Evolutionary conservation across 53 echinoderm and acorn worm species (phyloP).

Genomic region (Echinometra lucunter): DNA sequence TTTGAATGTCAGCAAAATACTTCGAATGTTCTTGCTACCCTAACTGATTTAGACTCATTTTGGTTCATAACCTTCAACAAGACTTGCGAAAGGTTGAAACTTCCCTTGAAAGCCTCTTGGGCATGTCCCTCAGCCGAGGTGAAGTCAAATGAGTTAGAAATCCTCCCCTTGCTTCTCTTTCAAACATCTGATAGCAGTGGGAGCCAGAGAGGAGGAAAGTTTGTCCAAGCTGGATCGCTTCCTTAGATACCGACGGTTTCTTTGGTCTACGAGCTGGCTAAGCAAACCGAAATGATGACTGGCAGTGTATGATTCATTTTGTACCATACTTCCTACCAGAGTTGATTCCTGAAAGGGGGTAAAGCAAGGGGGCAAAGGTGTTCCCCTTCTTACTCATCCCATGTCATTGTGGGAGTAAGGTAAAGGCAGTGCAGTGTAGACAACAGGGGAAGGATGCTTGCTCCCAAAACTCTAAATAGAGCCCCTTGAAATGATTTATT

Average conservation of each 20-base stretch:
- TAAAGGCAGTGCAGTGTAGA: too few relatives aligned
- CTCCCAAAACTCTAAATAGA: too few relatives aligned
- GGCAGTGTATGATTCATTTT: slow-evolving; percentile 3
- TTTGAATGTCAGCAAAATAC: not conserved
- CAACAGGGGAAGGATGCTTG: too few relatives aligned
- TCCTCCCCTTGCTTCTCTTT: not conserved
- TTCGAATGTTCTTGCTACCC: too few relatives aligned
- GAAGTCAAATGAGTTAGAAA: slow-evolving; percentile 32
- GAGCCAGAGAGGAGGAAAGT: not conserved
- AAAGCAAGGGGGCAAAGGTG: not conserved
- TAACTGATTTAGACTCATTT: too few relatives aligned
- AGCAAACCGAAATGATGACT: slow-evolving; percentile 23
- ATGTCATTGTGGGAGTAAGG: too few relatives aligned
- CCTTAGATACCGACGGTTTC: not conserved
- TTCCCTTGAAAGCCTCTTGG: not conserved
- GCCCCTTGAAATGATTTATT: too few relatives aligned
- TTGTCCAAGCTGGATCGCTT: slow-evolving; percentile 2
- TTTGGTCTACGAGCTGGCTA: not conserved
- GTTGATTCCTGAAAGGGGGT: not conserved
- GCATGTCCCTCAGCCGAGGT: not conserved
- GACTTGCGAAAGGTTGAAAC: not conserved
- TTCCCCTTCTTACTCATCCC: too few relatives aligned
- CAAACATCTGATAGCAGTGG: not conserved
- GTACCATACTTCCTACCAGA: slow-evolving; percentile 35
- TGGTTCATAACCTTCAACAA: too few relatives aligned